These are phyloP conservation scores for Subanguina moxae DNA, from an alignment of 1,140 invertebrate species.

Conservation along the genomic window DNA sequence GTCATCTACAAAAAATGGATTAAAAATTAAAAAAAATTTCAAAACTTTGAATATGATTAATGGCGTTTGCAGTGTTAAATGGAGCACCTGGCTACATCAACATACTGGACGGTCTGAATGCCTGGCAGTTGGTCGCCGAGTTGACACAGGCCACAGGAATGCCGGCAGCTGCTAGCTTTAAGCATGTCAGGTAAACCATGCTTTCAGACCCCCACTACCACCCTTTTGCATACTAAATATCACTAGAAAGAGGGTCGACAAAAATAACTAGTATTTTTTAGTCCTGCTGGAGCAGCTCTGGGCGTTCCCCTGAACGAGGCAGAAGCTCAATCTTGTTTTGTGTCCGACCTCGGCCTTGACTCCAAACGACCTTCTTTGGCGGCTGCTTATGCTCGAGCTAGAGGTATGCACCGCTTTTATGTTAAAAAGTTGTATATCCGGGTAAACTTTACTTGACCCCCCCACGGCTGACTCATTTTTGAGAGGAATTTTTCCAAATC, in stretches of 20 bases:
- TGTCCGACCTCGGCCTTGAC: constrained; percentile 72
- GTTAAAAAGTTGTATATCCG: background rate
- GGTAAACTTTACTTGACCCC: too few species aligned
- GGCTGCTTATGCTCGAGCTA: constrained; percentile 84
- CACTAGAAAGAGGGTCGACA: background rate
- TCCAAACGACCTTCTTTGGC: constrained; percentile 72
- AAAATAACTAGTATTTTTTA: background rate
- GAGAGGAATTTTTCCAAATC: too few species aligned
- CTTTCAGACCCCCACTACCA: too few species aligned
- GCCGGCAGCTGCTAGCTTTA: constrained; percentile 92
- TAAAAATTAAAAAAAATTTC: too few species aligned
- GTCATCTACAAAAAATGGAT: too few species aligned
- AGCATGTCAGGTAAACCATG: constrained; percentile 60
- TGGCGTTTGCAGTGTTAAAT: constrained; percentile 70
- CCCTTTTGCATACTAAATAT: too few species aligned
- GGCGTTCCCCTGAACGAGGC: constrained; percentile 71
- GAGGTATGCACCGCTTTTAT: constrained; percentile 62
- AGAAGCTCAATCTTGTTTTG: constrained; percentile 84
- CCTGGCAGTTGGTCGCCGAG: constrained; percentile 89
- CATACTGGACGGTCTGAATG: constrained; percentile 91
- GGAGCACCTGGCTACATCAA: constrained; percentile 95
- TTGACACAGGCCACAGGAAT: constrained; percentile 73
- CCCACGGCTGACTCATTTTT: too few species aligned
- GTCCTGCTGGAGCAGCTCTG: constrained; percentile 74
- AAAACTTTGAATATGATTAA: background rate